A percentile compares a stretch with the other conserved stretches of the same genome.
These are phyloP conservation scores for Microctenopoma steveboyesi DNA, from an alignment of 2,797 vertebrate species.

Conservation along the genomic window DNA sequence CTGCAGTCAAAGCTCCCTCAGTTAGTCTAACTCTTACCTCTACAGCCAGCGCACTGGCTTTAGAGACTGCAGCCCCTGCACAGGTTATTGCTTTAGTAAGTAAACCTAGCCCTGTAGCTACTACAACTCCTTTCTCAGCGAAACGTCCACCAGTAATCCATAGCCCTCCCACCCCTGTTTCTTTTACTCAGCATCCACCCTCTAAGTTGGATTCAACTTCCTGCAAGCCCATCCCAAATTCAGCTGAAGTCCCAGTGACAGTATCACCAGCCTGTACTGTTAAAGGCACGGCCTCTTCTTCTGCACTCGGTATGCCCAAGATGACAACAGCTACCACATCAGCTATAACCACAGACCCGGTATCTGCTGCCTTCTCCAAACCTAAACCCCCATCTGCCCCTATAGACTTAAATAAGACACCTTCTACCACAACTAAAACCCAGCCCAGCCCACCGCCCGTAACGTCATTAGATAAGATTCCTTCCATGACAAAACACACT, in stretches of 20 bases:
- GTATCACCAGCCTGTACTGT: constrained; percentile 17
- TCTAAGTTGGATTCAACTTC: constrained; percentile 53
- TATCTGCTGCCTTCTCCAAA: constrained; percentile 41
- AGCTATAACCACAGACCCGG: constrained; percentile 29
- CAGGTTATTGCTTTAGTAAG: constrained; percentile 50
- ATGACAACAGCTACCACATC: constrained; percentile 23
- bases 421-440: constrained; percentile 38
- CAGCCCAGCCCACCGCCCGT: constrained; percentile 39
- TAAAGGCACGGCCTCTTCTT: constrained; percentile 26
- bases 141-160: constrained; percentile 47
- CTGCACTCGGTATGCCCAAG: constrained; percentile 24
- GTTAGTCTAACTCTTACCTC: constrained; percentile 48
- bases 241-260: constrained; percentile 35
- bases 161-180: constrained; percentile 32
- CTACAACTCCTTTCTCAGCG: constrained; percentile 25
- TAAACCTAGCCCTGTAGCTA: constrained; percentile 43
- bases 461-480: constrained; percentile 45
- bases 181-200: constrained; percentile 37
- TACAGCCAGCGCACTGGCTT: constrained; percentile 41
- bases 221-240: constrained; percentile 45
- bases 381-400: constrained; percentile 26
- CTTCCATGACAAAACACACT: constrained; percentile 33
- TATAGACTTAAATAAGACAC: constrained; percentile 41
- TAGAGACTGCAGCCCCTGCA: constrained; percentile 48
- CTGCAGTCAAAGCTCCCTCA: constrained; percentile 51